Evolutionary conservation across 1,140 invertebrate genomes (phyloP), one percentile per base, ranked within the genome.

Genomic region (Apocrypta bakeri): DNA sequence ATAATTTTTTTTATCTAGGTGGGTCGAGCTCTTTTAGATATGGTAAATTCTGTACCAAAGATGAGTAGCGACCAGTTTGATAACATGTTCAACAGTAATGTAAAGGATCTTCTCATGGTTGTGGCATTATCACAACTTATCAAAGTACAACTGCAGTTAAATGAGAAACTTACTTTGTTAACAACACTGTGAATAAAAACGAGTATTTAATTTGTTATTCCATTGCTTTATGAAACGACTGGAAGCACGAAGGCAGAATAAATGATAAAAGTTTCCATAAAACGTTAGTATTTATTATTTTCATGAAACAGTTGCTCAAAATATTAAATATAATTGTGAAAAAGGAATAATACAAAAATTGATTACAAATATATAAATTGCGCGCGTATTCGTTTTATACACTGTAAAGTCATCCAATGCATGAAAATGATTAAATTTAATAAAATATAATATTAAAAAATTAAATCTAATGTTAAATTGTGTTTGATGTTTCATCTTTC

Each of bases 31-130:
- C 93, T 99, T 71, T 93, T 98, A 40, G 96, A 98, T 91, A 95
- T 99, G 88, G 97, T 98, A 40, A 96, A 97, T 91, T 96, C 96
- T 37, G 95, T 98, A 75, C 98, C 98, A 25, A 96, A 97, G 89
- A 97, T 99, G 94, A 94, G 95, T 25, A 94, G 95, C 56, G 97
- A 98, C 88, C 95, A 98, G 88, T 98, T 99, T 91, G 97, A 98
- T 29, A 95, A 97, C 84, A 98, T 99, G 96, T 96, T 99, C 88
- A 98, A 98, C 87, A 96, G 97, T 85, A 98, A 98, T 90, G 96
- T 99, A 88, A 99, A 99, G 92, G 98, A 99, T 94, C 94, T 99
- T 82, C 92, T 99, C 66, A 98, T 99, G 98, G 98, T 99, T 71
- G 95, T 98, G 84, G 98, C 98, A 61, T 93, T 99, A 31, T 97